These are phyloP conservation scores for Drosophila affinis DNA, from an alignment of 2,888 invertebrate species.

Conservation along the genomic window DNA sequence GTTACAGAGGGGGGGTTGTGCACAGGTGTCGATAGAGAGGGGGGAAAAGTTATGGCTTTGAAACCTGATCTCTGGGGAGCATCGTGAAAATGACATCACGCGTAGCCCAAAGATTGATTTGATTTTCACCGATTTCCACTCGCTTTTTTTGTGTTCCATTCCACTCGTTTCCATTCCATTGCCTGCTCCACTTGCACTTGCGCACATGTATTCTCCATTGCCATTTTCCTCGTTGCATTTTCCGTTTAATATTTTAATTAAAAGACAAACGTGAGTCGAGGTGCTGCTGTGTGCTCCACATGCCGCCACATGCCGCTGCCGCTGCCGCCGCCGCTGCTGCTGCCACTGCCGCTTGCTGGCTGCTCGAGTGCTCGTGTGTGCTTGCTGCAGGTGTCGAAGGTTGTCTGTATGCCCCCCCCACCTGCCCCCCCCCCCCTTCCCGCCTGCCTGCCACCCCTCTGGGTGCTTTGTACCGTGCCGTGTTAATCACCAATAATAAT, in stretches of 20 bases:
- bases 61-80: not conserved
- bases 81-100: not conserved
- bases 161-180: too few species aligned
- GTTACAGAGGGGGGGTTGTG: not conserved
- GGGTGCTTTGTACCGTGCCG: slow-evolving; percentile 70
- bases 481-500: slow-evolving; percentile 79
- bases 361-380: slow-evolving; percentile 3
- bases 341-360: not conserved
- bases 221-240: slow-evolving; percentile 69
- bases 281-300: slow-evolving; percentile 60
- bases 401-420: slow-evolving; percentile 53
- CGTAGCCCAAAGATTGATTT: not conserved
- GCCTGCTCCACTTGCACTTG: too few species aligned
- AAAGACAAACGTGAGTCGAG: slow-evolving; percentile 65
- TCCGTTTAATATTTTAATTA: slow-evolving; percentile 76
- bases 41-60: not conserved
- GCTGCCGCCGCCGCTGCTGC: not conserved
- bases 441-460: not conserved
- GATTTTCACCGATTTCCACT: not conserved
- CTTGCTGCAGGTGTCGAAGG: slow-evolving; percentile 75
- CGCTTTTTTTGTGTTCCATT: too few species aligned
- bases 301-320: slow-evolving; percentile 41
- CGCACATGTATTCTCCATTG: slow-evolving; percentile 10
- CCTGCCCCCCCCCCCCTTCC: slow-evolving; percentile 13
- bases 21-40: not conserved